These are phyloP conservation scores for Borostomias antarcticus DNA, from an alignment of 2,797 vertebrate genomes.

Conservation along the genomic window DNA sequence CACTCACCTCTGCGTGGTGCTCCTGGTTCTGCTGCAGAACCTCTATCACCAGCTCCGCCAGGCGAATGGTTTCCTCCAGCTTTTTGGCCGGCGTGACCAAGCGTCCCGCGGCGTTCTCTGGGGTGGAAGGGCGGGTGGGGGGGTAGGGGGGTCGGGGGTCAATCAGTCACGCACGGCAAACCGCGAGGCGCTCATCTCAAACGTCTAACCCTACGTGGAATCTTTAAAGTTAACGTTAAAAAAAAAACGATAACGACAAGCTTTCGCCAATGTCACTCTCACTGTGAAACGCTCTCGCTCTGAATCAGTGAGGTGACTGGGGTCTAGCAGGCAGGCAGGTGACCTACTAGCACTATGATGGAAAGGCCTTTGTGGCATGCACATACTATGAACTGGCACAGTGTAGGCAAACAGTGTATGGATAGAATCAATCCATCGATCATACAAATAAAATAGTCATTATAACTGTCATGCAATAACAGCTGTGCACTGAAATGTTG, in stretches of 20 bases:
- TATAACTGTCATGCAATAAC: slow-evolving; percentile 74
- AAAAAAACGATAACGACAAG: background rate
- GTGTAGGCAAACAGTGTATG: slow-evolving; percentile 52
- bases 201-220: slow-evolving; percentile 32
- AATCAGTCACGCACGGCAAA: slow-evolving; percentile 75
- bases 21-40: slow-evolving; percentile 99
- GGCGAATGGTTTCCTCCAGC: slow-evolving; percentile 98
- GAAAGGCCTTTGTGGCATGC: slow-evolving; percentile 60
- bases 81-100: slow-evolving; percentile 99
- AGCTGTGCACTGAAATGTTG: slow-evolving; percentile 70
- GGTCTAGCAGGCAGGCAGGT: slow-evolving; percentile 51
- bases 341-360: slow-evolving; percentile 53
- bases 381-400: slow-evolving; percentile 42
- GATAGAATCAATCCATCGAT: slow-evolving; percentile 29
- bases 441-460: slow-evolving; percentile 22
- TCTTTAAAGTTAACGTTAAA: background rate
- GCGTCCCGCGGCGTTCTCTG: slow-evolving; percentile 99
- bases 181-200: slow-evolving; percentile 47
- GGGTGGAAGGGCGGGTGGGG: slow-evolving; percentile 85
- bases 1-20: slow-evolving; percentile 98
- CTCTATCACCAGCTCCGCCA: slow-evolving; percentile 99
- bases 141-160: slow-evolving; percentile 73
- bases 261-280: background rate
- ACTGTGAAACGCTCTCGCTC: background rate
- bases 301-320: slow-evolving; percentile 40